Conservation (phyloP, 1,140 invertebrate genomes). For the Listronotus bonariensis region DNA sequence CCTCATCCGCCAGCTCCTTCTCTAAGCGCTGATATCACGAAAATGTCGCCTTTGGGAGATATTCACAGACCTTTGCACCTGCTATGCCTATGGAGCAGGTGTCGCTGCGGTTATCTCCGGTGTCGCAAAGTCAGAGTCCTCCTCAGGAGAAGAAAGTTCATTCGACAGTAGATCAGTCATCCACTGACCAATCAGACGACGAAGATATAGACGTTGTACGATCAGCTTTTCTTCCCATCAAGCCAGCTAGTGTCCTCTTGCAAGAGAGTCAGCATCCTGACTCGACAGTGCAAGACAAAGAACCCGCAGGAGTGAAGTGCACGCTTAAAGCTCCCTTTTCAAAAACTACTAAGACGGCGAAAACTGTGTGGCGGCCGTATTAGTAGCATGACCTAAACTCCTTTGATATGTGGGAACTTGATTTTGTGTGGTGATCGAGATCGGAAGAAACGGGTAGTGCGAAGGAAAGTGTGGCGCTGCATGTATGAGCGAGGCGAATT, state of each 20-base stretch:
- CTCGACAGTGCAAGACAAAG: slow-evolving; percentile 62
- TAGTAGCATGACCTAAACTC: slow-evolving; percentile 45
- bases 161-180: slow-evolving; percentile 64
- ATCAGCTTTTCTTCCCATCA: slow-evolving; percentile 70
- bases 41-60: slow-evolving; percentile 36
- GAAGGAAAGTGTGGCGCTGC: no score
- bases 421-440: no score
- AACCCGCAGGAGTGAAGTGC: slow-evolving; percentile 52
- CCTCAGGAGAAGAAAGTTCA: slow-evolving; percentile 58
- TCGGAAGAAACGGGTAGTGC: no score
- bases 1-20: slow-evolving; percentile 52
- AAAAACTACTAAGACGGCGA: slow-evolving; percentile 61
- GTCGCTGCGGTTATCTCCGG: slow-evolving; percentile 43
- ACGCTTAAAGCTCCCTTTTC: slow-evolving; percentile 67
- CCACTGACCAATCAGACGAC: slow-evolving; percentile 64
- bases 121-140: slow-evolving; percentile 44
- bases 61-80: slow-evolving; percentile 30
- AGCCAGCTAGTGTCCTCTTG: slow-evolving; percentile 57
- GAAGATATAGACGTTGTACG: slow-evolving; percentile 75
- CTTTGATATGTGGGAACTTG: no score
- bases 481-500: no score
- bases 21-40: slow-evolving; percentile 20
- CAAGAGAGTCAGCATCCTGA: slow-evolving; percentile 61
- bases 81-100: slow-evolving; percentile 45
- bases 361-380: slow-evolving; percentile 78